Evolutionary conservation across 1,140 invertebrate genomes (phyloP), one percentile per base, ranked within the genome.

Genomic region (Orussus abietinus): DNA sequence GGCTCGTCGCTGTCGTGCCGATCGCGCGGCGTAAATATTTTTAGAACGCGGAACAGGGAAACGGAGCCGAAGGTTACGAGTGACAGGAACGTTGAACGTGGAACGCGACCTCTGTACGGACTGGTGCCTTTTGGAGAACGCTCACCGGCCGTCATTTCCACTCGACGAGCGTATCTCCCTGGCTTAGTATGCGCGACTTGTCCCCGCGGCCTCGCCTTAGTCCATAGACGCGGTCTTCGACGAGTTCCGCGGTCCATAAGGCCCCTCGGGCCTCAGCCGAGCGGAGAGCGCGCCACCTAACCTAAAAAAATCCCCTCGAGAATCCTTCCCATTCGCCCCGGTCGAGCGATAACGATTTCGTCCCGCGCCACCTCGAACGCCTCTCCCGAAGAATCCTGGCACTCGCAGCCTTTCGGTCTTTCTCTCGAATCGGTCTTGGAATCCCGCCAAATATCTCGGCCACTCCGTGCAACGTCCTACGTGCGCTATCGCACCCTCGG

Each of bases 21-120:
- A 46, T 51, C 47, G 42, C 36, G 45, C 43, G 19, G 42, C 12
- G 25, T 35, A 52, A 52, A 52, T 44, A 52, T 55, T 52, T 56
- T 52, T 52, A 55, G 53, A 56, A 56, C 45, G 53, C 53, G 54
- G 54, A 56, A 56, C 40, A 44, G 46, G 51, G 49, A 56, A 56
- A 52, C 49, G 19, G 49, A 49, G 41, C 48, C 42, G 52, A 51
- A 54, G 52, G 48, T 54, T 42, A 49, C 21, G 29, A 37, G 18
- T 19, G 44, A 29, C 46, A 35, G 29, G 37, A 37, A 34, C 20
- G 47, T 53, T 53, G 49, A 46, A 11, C 49, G 39, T 15, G 41
- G 51, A 53, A 49, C 50, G 51, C 33, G 30, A 44, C 26, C 49
- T 53, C 37, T 19, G 20, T 39, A 39, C 21, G 32, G 44, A 19